Percentiles rank a stretch among this genome's conserved stretches.
Evolutionary conservation across 2,113 vertebrate genomes (phyloP).

Genomic region (Clupea harengus): DNA sequence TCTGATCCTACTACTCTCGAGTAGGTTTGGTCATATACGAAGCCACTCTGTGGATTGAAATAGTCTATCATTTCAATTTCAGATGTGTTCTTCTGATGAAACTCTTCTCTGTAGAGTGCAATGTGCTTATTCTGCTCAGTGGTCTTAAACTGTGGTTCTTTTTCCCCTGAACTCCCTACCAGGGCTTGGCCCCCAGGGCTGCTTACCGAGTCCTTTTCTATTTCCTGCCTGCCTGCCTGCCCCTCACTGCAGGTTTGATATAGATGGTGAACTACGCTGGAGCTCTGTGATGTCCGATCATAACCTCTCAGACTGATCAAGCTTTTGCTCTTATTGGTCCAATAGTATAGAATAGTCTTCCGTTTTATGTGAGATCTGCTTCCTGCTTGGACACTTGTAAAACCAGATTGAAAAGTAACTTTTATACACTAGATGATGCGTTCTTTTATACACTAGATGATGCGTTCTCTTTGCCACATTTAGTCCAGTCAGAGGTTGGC

Average conservation of each 20-base stretch:
- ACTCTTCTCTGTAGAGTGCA: not conserved
- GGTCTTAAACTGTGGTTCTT: not conserved
- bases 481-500: too few species aligned
- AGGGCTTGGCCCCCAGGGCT: not conserved
- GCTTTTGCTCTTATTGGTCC: too few species aligned
- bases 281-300: not conserved
- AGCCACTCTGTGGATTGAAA: too few species aligned
- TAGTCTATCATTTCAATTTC: not conserved
- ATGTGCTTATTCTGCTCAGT: not conserved
- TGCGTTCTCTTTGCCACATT: too few species aligned
- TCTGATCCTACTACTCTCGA: constrained; percentile 19
- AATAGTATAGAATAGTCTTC: too few species aligned
- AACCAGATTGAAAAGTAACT: too few species aligned
- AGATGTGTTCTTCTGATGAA: constrained; percentile 4
- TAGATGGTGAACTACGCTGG: not conserved
- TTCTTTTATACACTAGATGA: too few species aligned
- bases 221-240: not conserved
- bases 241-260: not conserved
- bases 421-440: too few species aligned
- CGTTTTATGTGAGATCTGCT: too few species aligned
- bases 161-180: not conserved
- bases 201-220: not conserved
- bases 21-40: constrained; percentile 7
- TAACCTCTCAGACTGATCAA: not conserved
- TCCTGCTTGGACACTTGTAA: too few species aligned